These are phyloP conservation scores for Coreius guichenoti DNA, from an alignment of 2,797 vertebrate genomes.

Conservation along the genomic window DNA sequence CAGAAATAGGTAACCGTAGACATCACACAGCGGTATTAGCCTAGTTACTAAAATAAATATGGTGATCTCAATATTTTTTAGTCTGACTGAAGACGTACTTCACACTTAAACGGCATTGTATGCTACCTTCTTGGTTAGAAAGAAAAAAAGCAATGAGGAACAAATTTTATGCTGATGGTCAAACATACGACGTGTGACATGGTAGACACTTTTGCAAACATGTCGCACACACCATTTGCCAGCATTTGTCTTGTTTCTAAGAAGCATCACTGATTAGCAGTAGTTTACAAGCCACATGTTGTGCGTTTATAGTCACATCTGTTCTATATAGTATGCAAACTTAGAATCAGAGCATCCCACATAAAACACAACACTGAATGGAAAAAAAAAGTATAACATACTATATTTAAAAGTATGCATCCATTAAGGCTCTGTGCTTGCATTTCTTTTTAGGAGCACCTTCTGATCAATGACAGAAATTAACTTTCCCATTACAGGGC, in stretches of 20 bases:
- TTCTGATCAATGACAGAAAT: too few relatives aligned
- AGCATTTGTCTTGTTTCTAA: background rate
- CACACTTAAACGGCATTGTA: background rate
- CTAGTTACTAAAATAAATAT: background rate
- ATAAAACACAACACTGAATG: too few relatives aligned
- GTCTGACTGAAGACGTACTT: background rate
- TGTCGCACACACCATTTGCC: background rate
- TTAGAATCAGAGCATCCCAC: too few relatives aligned
- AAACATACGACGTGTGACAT: background rate
- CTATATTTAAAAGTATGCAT: too few relatives aligned
- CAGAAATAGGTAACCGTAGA: background rate
- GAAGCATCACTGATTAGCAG: background rate
- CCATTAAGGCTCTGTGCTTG: too few relatives aligned
- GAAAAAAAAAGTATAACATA: too few relatives aligned
- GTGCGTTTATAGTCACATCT: background rate
- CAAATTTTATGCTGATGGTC: background rate
- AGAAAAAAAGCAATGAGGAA: background rate
- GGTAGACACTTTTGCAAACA: too few relatives aligned
- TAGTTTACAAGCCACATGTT: background rate
- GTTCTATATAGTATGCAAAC: background rate
- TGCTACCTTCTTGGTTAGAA: background rate
- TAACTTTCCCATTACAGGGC: too few relatives aligned
- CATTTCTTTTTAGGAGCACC: too few relatives aligned
- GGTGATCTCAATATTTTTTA: background rate
- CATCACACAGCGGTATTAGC: background rate